These are phyloP conservation scores for Manis pentadactyla DNA, from an alignment of 2,797 vertebrate species.

Conservation along the genomic window DNA sequence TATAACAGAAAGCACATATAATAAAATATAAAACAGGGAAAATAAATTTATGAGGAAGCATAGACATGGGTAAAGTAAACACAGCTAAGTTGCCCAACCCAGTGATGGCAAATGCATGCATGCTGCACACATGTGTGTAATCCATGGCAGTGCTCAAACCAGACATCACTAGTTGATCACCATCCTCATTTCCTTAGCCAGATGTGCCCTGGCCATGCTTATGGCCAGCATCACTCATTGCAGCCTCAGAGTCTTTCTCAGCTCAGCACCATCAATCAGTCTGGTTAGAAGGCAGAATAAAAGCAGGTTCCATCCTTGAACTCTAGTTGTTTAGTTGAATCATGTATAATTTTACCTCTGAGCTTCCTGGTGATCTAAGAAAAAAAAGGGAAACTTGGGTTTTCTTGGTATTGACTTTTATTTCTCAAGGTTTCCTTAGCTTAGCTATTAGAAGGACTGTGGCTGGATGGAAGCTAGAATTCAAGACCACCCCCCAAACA, in stretches of 20 bases:
- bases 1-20: background rate
- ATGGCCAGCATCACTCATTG: background rate
- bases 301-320: background rate
- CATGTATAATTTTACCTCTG: background rate
- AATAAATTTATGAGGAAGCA: background rate
- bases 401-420: background rate
- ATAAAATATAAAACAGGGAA: background rate
- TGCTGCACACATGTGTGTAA: accelerated
- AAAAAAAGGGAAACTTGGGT: background rate
- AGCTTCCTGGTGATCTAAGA: slow-evolving; percentile 19
- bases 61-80: background rate
- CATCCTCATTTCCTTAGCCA: background rate
- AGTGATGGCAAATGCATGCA: accelerated
- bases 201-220: background rate
- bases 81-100: background rate
- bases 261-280: background rate
- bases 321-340: background rate
- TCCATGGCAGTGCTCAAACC: background rate
- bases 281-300: background rate
- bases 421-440: background rate
- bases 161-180: slow-evolving; percentile 2
- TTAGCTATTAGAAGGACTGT: background rate
- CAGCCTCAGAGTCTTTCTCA: slow-evolving; percentile 46
- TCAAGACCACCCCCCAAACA: background rate
- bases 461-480: background rate